Base-by-base conservation (phyloP, 2,888 invertebrate genomes). In the Noctua janthina region DNA sequence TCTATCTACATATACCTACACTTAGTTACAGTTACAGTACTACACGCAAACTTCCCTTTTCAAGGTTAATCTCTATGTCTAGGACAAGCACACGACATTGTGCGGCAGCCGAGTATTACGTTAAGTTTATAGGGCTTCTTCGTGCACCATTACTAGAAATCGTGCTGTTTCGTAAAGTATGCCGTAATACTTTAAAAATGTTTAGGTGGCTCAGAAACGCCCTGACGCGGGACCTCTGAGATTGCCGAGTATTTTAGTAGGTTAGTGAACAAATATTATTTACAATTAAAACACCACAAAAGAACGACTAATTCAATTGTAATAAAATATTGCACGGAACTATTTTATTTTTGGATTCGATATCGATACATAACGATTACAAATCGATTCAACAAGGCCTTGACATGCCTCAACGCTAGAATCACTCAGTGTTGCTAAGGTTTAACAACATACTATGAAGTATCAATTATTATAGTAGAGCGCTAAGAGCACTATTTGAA, bases 51-150 rank as follows among this genome's bases (percentile, higher is more conserved):
- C 81, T 88, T 81, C 90, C 85, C 79, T 83, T 90, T 90, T 90
- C 93, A 94, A 94, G 93, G 94, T 93, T 95, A 94, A 94, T 92
- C 93, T 91, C 85, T 88, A 86, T 91, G 94, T 93, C 94, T 94
- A 94, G 94, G 94, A 92, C 94, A 93, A 91, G 88, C 92, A 91
- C 93, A 92, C 92, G 94, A 94, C 94, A 94, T 94, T 94, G 94
- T 87, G 88, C 88, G 86, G 87, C 88, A 87, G 87, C 83, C 74
- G 82, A 84, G 90, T 87, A 90, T 91, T 92, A 92, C 88, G 87
- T 85, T 85, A 81, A 81, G 56, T 79, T 83, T 83, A 64, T 93
- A 92, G 8, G 94, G 94, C 90, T 95, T 94, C 94, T 51, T 82
- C 49, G 83, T 87, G 88, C 89, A 88, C 83, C 85, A 81, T 86